Conservation (phyloP, 2,888 invertebrate genomes). For the Apantesis nais region DNA sequence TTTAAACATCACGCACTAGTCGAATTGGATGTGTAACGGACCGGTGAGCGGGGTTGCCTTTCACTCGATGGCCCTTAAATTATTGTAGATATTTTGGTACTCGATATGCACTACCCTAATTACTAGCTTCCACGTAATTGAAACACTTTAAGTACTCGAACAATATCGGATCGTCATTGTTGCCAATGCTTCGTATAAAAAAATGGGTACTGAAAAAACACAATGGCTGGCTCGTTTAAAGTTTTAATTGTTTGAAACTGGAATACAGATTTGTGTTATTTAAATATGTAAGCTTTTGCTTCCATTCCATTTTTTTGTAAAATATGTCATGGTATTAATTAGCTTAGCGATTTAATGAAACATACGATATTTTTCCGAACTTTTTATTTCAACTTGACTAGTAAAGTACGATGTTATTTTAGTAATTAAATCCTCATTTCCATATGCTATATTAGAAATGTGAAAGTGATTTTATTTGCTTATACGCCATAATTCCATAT, state of each 20-base stretch:
- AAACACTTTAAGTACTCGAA: not conserved
- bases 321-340: too few species aligned
- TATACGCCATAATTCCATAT: too few species aligned
- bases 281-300: not conserved
- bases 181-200: not conserved
- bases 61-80: slow-evolving; percentile 35
- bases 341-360: too few species aligned
- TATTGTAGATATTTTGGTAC: slow-evolving; percentile 22
- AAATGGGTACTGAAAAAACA: not conserved
- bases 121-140: not conserved
- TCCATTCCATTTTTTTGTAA: not conserved
- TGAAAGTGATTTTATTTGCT: too few species aligned
- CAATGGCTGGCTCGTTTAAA: not conserved
- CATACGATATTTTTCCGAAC: too few species aligned
- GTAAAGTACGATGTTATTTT: too few species aligned
- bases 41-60: slow-evolving; percentile 24
- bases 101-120: not conserved
- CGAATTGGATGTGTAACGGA: slow-evolving; percentile 34
- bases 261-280: slow-evolving; percentile 3
- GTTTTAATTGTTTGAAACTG: slow-evolving; percentile 8
- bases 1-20: slow-evolving; percentile 41
- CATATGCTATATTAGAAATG: too few species aligned
- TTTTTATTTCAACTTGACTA: too few species aligned
- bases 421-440: too few species aligned
- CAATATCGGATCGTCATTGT: not conserved